Percentiles rank a stretch among this genome's conserved stretches.
Conservation (phyloP, 2,888 invertebrate genomes). For the Spodoptera exigua region DNA sequence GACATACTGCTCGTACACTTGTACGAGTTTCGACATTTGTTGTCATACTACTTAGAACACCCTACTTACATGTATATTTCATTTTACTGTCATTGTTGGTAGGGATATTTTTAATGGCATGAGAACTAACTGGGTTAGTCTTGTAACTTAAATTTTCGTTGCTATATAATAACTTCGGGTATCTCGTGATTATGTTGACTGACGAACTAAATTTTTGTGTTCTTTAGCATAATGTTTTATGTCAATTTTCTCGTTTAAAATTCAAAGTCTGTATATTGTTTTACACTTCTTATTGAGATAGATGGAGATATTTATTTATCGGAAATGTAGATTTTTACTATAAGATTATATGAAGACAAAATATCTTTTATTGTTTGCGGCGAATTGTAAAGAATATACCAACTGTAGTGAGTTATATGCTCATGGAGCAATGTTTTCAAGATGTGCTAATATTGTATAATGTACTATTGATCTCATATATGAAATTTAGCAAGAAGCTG, state of each 20-base stretch:
- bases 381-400: constrained; percentile 69
- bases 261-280: constrained; percentile 46
- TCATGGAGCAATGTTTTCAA: constrained; percentile 73
- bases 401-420: constrained; percentile 61
- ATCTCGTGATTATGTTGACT: constrained; percentile 59
- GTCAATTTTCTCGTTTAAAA: constrained; percentile 52
- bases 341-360: constrained; percentile 65
- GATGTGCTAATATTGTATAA: constrained; percentile 60
- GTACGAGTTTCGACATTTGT: constrained; percentile 49
- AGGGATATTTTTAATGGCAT: constrained; percentile 64
- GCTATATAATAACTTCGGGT: constrained; percentile 50
- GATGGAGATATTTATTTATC: constrained; percentile 56
- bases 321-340: constrained; percentile 57
- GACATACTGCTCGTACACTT: constrained; percentile 57
- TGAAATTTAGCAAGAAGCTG: constrained; percentile 62
- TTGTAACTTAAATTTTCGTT: constrained; percentile 58
- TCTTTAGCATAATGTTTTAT: constrained; percentile 51
- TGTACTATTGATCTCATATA: constrained; percentile 81
- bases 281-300: constrained; percentile 40
- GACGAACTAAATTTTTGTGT: constrained; percentile 59
- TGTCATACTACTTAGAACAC: constrained; percentile 32
- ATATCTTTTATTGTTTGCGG: constrained; percentile 61
- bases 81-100: constrained; percentile 53
- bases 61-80: constrained; percentile 42
- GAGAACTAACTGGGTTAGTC: constrained; percentile 56